These are phyloP conservation scores for Chionodraco myersi DNA, from an alignment of 2,113 vertebrate species.

Conservation along the genomic window DNA sequence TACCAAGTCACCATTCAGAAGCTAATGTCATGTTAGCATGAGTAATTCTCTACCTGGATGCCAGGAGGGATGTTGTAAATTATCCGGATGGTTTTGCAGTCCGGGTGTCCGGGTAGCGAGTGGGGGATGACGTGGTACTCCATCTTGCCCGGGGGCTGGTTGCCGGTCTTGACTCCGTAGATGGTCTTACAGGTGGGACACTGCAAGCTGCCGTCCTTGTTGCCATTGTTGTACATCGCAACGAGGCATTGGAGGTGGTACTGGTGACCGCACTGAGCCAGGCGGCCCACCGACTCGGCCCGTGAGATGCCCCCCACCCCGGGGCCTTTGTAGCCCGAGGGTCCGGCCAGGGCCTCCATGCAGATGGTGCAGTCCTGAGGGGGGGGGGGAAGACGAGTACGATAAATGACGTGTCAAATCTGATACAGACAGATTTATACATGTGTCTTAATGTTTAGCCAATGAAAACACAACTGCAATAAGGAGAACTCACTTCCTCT, in stretches of 20 bases:
- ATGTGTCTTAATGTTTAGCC: background rate
- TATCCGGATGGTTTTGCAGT: constrained; percentile 96
- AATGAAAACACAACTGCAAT: background rate
- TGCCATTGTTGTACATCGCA: constrained; percentile 98
- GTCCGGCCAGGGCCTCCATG: constrained; percentile 91
- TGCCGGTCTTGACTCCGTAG: constrained; percentile 96
- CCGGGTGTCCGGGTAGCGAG: constrained; percentile 92
- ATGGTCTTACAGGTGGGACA: constrained; percentile 98
- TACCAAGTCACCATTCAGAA: background rate
- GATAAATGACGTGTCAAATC: background rate
- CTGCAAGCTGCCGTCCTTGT: constrained; percentile 95
- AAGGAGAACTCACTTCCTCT: constrained; percentile 87
- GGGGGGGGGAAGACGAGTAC: background rate
- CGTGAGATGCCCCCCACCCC: constrained; percentile 83
- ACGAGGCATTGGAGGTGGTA: constrained; percentile 96
- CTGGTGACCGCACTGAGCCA: constrained; percentile 90
- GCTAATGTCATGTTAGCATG: background rate
- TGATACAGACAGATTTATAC: background rate
- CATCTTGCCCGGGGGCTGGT: constrained; percentile 98
- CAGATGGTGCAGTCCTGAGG: constrained; percentile 95
- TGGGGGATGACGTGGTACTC: constrained; percentile 97
- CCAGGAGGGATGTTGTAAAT: constrained; percentile 97
- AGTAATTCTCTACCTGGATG: constrained; percentile 87
- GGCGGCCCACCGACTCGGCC: constrained; percentile 91
- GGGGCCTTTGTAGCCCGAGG: constrained; percentile 93